phyloP scores from a whole-genome alignment of 2,888 invertebrate genomes.

The Criorhina ranunculi region DNA sequence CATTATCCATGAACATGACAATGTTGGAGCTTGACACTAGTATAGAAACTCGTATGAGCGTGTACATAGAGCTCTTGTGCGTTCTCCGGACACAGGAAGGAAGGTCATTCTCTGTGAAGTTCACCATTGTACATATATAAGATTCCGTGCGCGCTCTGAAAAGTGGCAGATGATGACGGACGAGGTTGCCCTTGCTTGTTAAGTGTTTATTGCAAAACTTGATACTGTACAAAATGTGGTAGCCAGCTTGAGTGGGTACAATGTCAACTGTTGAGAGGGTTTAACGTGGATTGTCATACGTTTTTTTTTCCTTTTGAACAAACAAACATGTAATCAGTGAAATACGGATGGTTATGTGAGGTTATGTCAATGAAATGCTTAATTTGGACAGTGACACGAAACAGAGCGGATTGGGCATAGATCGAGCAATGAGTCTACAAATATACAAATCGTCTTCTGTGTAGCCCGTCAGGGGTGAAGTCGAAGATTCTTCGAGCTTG shows the following conservation, averaged over 20 bases:
- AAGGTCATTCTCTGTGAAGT: slow-evolving; percentile 67
- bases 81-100: slow-evolving; percentile 65
- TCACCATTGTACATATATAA: slow-evolving; percentile 44
- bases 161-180: slow-evolving; percentile 29
- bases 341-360: too few relatives aligned
- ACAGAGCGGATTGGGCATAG: too few relatives aligned
- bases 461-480: too few relatives aligned
- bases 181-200: slow-evolving; percentile 49
- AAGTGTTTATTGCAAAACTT: slow-evolving; percentile 55
- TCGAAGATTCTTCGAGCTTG: too few relatives aligned
- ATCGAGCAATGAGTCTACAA: too few relatives aligned
- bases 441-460: too few relatives aligned
- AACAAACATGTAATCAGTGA: neutral
- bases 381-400: too few relatives aligned
- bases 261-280: slow-evolving; percentile 46
- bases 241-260: slow-evolving; percentile 45
- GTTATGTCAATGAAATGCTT: too few relatives aligned
- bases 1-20: slow-evolving; percentile 74
- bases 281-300: slow-evolving; percentile 22
- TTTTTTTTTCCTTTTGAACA: slow-evolving; percentile 1
- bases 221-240: slow-evolving; percentile 47
- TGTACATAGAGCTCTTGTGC: slow-evolving; percentile 9
- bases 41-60: neutral
- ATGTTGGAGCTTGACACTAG: slow-evolving; percentile 37
- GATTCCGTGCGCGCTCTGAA: slow-evolving; percentile 4